Evolutionary conservation across 2,797 vertebrate genomes (phyloP), one percentile per base, ranked within the genome.

Genomic region (Rhynchonycteris naso): DNA sequence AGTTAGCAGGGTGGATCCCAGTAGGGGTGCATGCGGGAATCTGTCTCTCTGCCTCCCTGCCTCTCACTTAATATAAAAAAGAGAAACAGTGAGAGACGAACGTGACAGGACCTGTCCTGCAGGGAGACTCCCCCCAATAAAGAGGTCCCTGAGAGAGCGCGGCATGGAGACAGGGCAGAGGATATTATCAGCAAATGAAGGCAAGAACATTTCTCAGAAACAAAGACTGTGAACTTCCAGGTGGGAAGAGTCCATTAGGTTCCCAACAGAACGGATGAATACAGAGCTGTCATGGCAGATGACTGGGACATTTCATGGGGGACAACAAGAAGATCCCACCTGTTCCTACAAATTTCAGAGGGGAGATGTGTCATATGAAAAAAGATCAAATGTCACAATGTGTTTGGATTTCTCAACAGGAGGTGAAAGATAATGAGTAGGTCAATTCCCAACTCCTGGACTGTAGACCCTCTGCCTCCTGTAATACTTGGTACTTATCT

Each of bases 181-280:
- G 82, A 28, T 1, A 5, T 0, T 3, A 1, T 8, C 33, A 1
- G 2, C 28, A 7, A 3, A 6, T 0, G 33, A 1, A 9, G 2
- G 35, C 30, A 2, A 10, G 68, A 26, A n/a, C 10, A 1, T 5
- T 1, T 22, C 22, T 33, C 78, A 38, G 84, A 33, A 52, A 38
- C 2, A 2, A 30, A 12, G 54, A 33, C 30, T 8, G 1, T 10
- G 21, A 11, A 3, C 22, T 54, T 30, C 35, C 4, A 7, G 33
- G 65, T 4, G n/a, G 38, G 35, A 66, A 61, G 52, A 5, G 24
- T 1, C 66, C 38, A 8, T 14, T 18, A 16, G 43, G 26, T 16
- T n/a, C 50, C 35, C 43, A 2, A 35, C 28, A 59, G 50, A 56
- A 1, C 3, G 35, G 2, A 24, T 22, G 50, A 35, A 2, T 19